Evolutionary conservation across 2,888 invertebrate species (phyloP).

Genomic region (Tillus elongatus): DNA sequence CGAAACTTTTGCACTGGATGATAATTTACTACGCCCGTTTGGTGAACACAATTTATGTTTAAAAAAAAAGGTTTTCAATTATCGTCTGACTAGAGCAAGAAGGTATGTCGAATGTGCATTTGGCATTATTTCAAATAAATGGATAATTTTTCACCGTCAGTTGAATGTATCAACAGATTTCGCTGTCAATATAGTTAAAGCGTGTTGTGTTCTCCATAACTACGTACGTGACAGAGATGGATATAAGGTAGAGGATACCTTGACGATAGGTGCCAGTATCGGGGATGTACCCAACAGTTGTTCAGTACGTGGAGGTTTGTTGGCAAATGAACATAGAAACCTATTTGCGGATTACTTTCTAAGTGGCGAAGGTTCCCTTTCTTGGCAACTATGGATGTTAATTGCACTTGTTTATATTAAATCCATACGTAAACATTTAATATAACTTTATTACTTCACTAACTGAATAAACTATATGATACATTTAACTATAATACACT

Average conservation of each 20-base stretch:
- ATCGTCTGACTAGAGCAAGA: not conserved
- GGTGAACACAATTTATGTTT: not conserved
- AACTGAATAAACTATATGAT: no score
- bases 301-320: no score
- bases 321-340: not conserved
- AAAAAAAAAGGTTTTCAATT: not conserved
- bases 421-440: no score
- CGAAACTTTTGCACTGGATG: not conserved
- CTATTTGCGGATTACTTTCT: not conserved
- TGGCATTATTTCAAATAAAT: not conserved
- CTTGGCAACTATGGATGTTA: no score
- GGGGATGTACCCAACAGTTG: no score
- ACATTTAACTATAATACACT: no score
- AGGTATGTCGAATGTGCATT: constrained; percentile 2
- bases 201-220: constrained; percentile 1
- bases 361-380: not conserved
- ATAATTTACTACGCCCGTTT: not conserved
- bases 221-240: not conserved
- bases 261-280: no score
- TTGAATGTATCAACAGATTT: not conserved
- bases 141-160: constrained; percentile 1
- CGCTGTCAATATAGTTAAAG: not conserved
- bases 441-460: no score
- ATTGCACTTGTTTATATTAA: no score
- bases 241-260: not conserved